Evolutionary conservation across 2,113 vertebrate genomes (phyloP), one percentile per base, ranked within the genome.

Genomic region (Raja brachyura): DNA sequence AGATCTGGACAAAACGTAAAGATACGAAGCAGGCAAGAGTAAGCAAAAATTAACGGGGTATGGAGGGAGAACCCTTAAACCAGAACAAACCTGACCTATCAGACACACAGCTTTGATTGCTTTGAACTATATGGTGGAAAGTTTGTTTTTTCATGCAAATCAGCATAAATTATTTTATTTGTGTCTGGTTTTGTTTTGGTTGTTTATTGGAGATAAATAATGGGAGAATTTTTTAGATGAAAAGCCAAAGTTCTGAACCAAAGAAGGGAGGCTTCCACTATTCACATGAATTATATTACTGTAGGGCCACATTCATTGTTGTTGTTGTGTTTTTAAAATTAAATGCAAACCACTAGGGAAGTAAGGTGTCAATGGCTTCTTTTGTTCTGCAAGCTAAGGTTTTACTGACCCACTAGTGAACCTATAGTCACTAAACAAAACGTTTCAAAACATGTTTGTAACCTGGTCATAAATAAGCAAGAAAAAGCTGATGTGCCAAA

Each of bases 351-450:
- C 22, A 7, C 7, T 0, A 20, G 81, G 0, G 73, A 75, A 2
- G 54, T 22, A 59, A 25, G 25, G 25, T 25, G 22, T 59, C 81
- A 85, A 85, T 85, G 3, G 54, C 56, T 48, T 59, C 54, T 59
- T 59, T 85, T 61, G 81, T 59, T 54, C 25, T 59, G 81, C 25
- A 59, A 25, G 25, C 81, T 59, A 54, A 85, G 10, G 20, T 22
- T 28, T 85, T 85, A 85, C 54, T 85, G 22, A 85, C 54, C 81
- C 81, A 85, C 8, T 59, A 59, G 81, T 85, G 81, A 85, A 85
- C 81, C 54, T 28, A n/a, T 28, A 59, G 81, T 85, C 22, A 59
- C 54, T 59, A 59, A 28, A 85, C 77, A 79, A 79, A 79, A 48
- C 39, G 77, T 79, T 78, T 79, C 77, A 79, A 33, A 48, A 48